Evolutionary conservation across 1,140 invertebrate species (phyloP).

Genomic region (Drosophila grimshawi): DNA sequence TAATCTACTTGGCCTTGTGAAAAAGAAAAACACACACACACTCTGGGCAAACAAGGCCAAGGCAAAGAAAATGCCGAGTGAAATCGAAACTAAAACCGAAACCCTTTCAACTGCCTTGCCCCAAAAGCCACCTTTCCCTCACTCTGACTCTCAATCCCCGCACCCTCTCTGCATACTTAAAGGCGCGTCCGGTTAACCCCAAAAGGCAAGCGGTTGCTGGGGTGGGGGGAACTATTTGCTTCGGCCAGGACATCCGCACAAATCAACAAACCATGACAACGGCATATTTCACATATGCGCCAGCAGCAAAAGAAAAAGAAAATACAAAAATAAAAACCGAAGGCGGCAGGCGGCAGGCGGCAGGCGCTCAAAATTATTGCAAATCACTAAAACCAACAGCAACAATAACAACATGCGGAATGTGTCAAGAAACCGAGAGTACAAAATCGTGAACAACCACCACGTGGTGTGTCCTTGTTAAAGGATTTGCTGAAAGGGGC

Average conservation of each 20-base stretch:
- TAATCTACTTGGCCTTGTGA: constrained; percentile 70
- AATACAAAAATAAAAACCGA: neutral
- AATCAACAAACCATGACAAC: constrained; percentile 81
- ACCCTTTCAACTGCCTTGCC: constrained; percentile 45
- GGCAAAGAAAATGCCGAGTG: constrained; percentile 25
- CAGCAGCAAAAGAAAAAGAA: neutral
- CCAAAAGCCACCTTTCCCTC: neutral
- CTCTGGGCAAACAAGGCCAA: constrained; percentile 14
- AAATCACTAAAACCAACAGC: constrained; percentile 82
- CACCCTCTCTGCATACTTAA: constrained; percentile 40
- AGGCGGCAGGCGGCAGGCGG: constrained; percentile 2
- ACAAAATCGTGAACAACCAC: constrained; percentile 47
- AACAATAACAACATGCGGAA: constrained; percentile 16
- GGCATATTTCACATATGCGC: constrained; percentile 76
- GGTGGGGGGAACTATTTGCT: constrained; percentile 31
- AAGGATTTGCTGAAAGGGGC: constrained; percentile 35
- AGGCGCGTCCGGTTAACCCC: constrained; percentile 51
- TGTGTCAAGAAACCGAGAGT: constrained; percentile 9
- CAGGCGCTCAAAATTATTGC: constrained; percentile 66
- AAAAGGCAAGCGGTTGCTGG: constrained; percentile 34
- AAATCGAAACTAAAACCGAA: constrained; percentile 43
- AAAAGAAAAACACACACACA: constrained; percentile 26
- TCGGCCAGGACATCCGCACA: constrained; percentile 63
- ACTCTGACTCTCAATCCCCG: neutral
- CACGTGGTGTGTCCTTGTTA: constrained; percentile 6